Conservation (phyloP, 2,888 invertebrate species). For the Strigamia maritima region DNA sequence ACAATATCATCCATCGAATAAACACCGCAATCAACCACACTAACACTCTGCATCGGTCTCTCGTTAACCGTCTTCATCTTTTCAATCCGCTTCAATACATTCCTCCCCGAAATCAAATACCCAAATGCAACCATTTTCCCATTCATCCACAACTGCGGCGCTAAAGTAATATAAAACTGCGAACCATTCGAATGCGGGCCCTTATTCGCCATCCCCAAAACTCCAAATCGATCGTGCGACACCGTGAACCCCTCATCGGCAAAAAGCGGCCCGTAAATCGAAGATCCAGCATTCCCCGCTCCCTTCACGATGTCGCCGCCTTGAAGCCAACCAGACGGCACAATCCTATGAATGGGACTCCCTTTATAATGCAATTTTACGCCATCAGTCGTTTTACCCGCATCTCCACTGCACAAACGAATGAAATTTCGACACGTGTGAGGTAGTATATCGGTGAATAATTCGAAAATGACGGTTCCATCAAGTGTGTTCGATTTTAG, state of each 20-base stretch:
- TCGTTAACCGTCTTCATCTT: slow-evolving; percentile 63
- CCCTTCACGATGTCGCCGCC: slow-evolving; percentile 55
- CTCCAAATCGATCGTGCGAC: slow-evolving; percentile 64
- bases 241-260: slow-evolving; percentile 67
- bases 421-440: slow-evolving; percentile 7
- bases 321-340: slow-evolving; percentile 68
- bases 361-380: slow-evolving; percentile 53
- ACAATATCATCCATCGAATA: not conserved
- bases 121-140: slow-evolving; percentile 70
- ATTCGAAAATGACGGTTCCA: slow-evolving; percentile 1
- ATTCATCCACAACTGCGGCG: slow-evolving; percentile 69
- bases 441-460: not conserved
- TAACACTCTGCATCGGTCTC: slow-evolving; percentile 54
- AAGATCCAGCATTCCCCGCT: not conserved
- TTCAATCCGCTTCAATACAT: slow-evolving; percentile 62
- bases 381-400: not conserved
- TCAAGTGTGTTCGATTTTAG: not conserved
- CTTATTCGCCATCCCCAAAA: slow-evolving; percentile 69
- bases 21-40: slow-evolving; percentile 11
- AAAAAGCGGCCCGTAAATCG: slow-evolving; percentile 51
- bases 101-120: slow-evolving; percentile 65
- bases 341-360: slow-evolving; percentile 63
- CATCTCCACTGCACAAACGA: not conserved
- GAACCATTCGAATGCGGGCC: slow-evolving; percentile 67
- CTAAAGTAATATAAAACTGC: slow-evolving; percentile 67